A percentile compares a stretch with the other conserved stretches of the same genome.
These are phyloP conservation scores for Tyrannus savana DNA, from an alignment of 2,113 vertebrate species.

Conservation along the genomic window DNA sequence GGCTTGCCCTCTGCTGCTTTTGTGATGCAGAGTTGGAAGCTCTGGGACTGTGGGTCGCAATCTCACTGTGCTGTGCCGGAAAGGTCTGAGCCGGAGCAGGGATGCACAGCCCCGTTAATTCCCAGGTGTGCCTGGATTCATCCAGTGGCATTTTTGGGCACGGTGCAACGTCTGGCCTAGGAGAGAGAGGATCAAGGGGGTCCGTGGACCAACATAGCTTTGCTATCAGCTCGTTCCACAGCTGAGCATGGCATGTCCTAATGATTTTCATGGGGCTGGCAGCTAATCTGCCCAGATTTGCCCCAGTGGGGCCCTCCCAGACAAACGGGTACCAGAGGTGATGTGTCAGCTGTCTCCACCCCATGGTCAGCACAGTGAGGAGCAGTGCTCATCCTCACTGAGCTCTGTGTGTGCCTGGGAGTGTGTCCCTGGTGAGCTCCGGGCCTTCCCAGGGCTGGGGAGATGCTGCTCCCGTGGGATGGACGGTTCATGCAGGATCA, in stretches of 20 bases:
- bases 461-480: accelerated
- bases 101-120: not conserved
- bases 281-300: not conserved
- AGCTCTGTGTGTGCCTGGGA: accelerated
- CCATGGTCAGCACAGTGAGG: not conserved
- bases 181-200: too few relatives aligned
- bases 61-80: accelerated
- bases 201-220: not conserved
- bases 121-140: not conserved
- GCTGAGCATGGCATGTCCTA: accelerated
- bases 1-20: accelerated
- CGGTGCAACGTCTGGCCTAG: accelerated
- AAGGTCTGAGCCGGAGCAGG: accelerated
- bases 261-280: not conserved
- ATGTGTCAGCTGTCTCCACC: not conserved
- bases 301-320: not conserved
- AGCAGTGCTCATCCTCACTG: accelerated
- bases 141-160: accelerated
- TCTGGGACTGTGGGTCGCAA: accelerated
- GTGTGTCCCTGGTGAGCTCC: accelerated
- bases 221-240: accelerated
- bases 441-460: not conserved
- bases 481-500: accelerated
- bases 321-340: not conserved
- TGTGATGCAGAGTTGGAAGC: accelerated